Conservation (phyloP, 2,113 vertebrate species). For the Xiphias gladius region DNA sequence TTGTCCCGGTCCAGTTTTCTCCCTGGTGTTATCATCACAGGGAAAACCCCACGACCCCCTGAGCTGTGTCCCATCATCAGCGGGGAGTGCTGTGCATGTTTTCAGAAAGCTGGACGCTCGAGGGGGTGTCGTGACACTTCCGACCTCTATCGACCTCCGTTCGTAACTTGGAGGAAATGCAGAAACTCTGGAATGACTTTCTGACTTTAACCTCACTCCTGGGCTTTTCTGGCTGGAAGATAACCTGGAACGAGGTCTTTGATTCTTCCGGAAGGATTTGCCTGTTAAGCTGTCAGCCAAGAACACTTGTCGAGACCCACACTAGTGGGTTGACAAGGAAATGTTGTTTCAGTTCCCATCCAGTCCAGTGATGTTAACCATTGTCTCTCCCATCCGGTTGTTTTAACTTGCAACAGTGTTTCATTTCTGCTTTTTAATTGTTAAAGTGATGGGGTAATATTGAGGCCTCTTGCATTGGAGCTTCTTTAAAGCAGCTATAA, state of each 20-base stretch:
- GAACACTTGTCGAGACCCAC: no score
- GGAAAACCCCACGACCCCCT: slow-evolving; percentile 14
- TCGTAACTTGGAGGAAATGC: no score
- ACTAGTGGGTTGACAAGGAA: no score
- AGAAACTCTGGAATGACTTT: no score
- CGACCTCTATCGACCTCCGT: neutral
- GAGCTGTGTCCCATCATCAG: neutral
- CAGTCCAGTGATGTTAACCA: neutral
- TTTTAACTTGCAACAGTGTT: neutral
- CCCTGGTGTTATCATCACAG: slow-evolving; percentile 9
- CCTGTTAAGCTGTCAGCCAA: no score
- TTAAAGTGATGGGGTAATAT: no score
- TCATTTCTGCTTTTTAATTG: neutral
- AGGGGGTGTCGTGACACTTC: neutral
- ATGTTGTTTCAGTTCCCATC: neutral
- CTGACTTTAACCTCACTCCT: neutral
- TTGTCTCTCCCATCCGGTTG: neutral
- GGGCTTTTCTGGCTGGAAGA: neutral
- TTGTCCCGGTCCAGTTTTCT: neutral
- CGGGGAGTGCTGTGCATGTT: neutral
- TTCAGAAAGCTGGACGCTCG: neutral
- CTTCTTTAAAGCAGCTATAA: neutral
- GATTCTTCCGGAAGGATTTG: neutral
- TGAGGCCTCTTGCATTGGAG: neutral
- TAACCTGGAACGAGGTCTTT: neutral